phyloP scores from a whole-genome alignment of 2,888 invertebrate genomes.

The Liposcelis brunnea region DNA sequence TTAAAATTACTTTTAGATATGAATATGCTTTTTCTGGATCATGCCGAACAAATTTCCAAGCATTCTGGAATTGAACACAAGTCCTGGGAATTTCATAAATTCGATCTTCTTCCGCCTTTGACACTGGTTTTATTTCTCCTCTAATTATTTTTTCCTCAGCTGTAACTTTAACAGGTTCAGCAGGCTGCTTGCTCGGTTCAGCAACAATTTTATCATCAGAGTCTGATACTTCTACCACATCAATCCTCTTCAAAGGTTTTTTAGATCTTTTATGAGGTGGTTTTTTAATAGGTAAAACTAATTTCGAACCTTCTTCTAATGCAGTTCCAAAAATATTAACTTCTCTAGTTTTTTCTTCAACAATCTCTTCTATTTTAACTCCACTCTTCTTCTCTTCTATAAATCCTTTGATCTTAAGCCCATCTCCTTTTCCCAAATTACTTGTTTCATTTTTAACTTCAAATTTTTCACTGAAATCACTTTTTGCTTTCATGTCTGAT shows the following conservation, averaged over 20 bases:
- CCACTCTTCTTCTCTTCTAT: slow-evolving; percentile 12
- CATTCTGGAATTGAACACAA: slow-evolving; percentile 44
- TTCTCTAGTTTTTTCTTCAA: not conserved
- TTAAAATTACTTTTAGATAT: slow-evolving; percentile 38
- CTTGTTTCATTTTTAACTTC: not conserved
- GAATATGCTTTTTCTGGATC: slow-evolving; percentile 32
- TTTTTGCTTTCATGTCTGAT: slow-evolving; percentile 9
- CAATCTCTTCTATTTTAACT: slow-evolving; percentile 12
- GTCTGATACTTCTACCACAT: slow-evolving; percentile 22
- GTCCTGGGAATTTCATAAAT: slow-evolving; percentile 35
- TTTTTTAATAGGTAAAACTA: slow-evolving; percentile 36
- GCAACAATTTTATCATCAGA: slow-evolving; percentile 10
- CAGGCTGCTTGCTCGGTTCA: slow-evolving; percentile 9
- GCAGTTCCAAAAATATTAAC: not conserved
- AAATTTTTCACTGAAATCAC: too few species aligned
- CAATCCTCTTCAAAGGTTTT: slow-evolving; percentile 37
- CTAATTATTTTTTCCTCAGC: not conserved
- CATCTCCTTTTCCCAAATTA: slow-evolving; percentile 17
- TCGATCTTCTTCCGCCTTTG: slow-evolving; percentile 15
- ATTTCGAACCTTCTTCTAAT: slow-evolving; percentile 22
- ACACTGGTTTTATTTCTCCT: not conserved
- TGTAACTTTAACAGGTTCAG: not conserved
- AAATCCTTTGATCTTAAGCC: slow-evolving; percentile 13
- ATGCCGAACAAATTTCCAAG: slow-evolving; percentile 40
- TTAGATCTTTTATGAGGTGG: slow-evolving; percentile 46